phyloP scores from a whole-genome alignment of 1,140 invertebrate species.

The Conus betulinus region DNA sequence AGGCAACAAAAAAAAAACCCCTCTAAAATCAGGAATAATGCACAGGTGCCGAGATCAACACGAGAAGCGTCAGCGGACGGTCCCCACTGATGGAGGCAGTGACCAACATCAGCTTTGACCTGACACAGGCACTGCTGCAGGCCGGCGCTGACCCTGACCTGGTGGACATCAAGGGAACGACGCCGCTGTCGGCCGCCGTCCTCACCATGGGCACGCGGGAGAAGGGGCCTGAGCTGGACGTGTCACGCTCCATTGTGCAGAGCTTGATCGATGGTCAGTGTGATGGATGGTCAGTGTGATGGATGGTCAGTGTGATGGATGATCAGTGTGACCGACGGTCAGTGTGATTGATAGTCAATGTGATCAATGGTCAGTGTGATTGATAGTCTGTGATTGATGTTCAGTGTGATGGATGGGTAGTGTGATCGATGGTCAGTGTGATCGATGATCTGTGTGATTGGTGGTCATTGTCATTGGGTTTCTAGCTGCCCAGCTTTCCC shows the following conservation, averaged over 20 bases:
- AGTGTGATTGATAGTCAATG: no score
- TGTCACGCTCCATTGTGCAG: background rate
- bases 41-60: slow-evolving; percentile 26
- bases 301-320: background rate
- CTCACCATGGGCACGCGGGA: background rate
- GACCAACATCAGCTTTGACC: slow-evolving; percentile 2
- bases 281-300: background rate
- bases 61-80: slow-evolving; percentile 1
- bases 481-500: no score
- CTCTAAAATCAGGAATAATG: no score
- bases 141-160: slow-evolving; percentile 14
- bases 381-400: no score
- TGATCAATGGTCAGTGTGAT: no score
- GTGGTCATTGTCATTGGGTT: no score
- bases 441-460: no score
- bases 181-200: background rate
- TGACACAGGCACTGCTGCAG: slow-evolving; percentile 2
- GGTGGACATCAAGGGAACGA: slow-evolving; percentile 31
- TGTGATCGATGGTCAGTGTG: no score
- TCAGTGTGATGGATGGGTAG: no score
- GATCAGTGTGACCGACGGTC: background rate
- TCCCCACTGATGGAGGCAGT: slow-evolving; percentile 26
- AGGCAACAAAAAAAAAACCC: no score
- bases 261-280: slow-evolving; percentile 23
- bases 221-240: background rate